A percentile compares a stretch with the other conserved stretches of the same genome.
Evolutionary conservation across 1,140 invertebrate genomes (phyloP).

Genomic region (Zaprionus vittiger): DNA sequence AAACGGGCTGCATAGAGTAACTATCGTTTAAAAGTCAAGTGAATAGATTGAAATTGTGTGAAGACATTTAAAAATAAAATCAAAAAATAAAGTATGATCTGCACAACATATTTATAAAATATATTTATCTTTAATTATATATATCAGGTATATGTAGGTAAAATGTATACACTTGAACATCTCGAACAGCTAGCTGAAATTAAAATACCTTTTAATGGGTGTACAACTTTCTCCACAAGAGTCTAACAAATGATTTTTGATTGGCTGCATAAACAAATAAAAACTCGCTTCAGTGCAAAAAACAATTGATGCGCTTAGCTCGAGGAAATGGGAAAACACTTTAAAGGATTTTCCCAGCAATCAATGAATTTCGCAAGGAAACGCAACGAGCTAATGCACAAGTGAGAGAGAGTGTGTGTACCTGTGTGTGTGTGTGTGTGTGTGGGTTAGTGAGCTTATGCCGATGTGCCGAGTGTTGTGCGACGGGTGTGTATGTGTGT

Average conservation of each 20-base stretch:
- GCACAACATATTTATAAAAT: no score
- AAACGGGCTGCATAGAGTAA: no score
- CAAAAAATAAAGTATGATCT: not conserved
- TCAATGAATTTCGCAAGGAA: conserved; percentile 37
- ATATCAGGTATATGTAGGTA: no score
- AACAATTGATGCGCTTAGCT: conserved; percentile 21
- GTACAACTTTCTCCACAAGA: not conserved
- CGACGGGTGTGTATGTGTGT: conserved; percentile 9
- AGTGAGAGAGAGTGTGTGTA: not conserved
- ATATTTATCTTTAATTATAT: no score
- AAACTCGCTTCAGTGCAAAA: not conserved
- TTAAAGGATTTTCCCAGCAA: conserved; percentile 60
- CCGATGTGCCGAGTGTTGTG: not conserved
- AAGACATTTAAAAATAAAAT: not conserved
- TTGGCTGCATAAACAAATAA: conserved; percentile 2
- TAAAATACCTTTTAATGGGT: not conserved
- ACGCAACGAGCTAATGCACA: conserved; percentile 29
- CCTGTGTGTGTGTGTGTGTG: conserved; percentile 6
- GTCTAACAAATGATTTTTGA: not conserved
- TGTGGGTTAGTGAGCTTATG: conserved; percentile 12
- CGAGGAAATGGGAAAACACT: conserved; percentile 61
- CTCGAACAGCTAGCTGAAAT: not conserved
- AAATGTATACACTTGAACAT: no score
- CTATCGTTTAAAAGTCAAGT: no score
- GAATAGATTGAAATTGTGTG: not conserved